These are phyloP conservation scores for Budorcas taxicolor DNA, from an alignment of 2,113 vertebrate species.

Conservation along the genomic window DNA sequence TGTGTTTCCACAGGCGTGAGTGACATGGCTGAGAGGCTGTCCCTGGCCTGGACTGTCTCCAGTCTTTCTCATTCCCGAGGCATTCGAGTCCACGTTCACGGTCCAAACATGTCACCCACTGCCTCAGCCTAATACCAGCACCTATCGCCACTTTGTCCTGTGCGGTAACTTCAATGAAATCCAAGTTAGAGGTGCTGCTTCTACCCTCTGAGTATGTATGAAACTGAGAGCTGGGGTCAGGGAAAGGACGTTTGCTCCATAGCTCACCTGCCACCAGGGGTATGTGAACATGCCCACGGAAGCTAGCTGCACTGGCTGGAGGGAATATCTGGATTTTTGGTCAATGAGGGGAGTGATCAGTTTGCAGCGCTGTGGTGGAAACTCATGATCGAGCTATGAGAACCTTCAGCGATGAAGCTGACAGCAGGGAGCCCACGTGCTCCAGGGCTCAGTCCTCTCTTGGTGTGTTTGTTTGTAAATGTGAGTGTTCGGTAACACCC, in stretches of 20 bases:
- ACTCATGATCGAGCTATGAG: too few species aligned
- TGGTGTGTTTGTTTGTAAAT: accelerated
- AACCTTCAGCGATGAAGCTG: accelerated
- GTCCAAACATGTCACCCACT: background rate
- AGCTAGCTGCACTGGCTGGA: too few species aligned
- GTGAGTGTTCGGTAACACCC: too few species aligned
- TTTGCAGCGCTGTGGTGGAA: background rate
- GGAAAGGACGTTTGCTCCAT: background rate
- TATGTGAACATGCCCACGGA: accelerated
- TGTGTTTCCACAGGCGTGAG: background rate
- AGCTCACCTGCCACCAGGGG: background rate
- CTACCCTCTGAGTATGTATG: too few species aligned
- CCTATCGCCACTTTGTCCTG: accelerated
- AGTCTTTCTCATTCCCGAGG: background rate
- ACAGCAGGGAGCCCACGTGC: background rate
- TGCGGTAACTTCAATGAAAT: accelerated
- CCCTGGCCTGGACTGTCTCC: background rate
- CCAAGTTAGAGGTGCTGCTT: background rate
- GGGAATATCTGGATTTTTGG: too few species aligned
- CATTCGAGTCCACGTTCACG: background rate
- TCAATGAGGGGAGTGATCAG: too few species aligned
- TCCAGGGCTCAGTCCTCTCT: background rate
- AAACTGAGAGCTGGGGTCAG: background rate
- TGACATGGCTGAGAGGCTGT: background rate
- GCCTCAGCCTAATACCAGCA: accelerated